A percentile compares a stretch with the other conserved stretches of the same genome.
Evolutionary conservation across 2,113 vertebrate species (phyloP).

Genomic region (Neomonachus schauinslandi): DNA sequence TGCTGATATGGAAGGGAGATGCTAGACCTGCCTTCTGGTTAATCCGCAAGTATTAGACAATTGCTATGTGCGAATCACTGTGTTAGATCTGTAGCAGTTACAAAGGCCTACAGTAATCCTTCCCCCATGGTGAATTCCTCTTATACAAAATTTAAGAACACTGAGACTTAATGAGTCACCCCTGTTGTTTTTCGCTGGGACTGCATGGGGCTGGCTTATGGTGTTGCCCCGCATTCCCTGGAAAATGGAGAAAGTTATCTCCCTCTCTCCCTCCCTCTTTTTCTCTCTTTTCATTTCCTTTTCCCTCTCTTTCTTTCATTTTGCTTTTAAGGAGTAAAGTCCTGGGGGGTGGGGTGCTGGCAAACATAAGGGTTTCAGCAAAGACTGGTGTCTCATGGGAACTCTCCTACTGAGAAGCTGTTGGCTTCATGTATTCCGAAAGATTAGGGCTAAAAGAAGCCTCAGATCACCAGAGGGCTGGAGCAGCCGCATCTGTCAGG

Average conservation of each 20-base stretch:
- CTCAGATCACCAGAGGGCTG: not conserved
- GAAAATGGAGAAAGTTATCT: not conserved
- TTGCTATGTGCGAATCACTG: not conserved
- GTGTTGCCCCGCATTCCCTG: not conserved
- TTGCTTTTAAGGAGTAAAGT: conserved; percentile 16
- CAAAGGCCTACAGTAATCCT: not conserved
- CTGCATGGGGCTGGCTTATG: not conserved
- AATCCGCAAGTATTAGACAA: not conserved
- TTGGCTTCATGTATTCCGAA: not conserved
- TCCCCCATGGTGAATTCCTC: not conserved
- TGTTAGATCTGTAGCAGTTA: not conserved
- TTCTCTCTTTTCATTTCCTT: not conserved
- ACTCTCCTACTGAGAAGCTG: not conserved
- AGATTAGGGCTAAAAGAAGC: not conserved
- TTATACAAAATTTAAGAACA: not conserved
- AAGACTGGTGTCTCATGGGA: not conserved
- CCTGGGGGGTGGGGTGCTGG: not conserved
- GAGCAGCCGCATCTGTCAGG: not conserved
- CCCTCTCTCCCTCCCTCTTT: not conserved
- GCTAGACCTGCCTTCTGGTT: not conserved
- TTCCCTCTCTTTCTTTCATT: not conserved
- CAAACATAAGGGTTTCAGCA: not conserved
- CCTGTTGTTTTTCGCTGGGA: not conserved
- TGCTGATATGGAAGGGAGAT: not conserved
- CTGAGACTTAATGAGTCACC: not conserved